phyloP scores from a whole-genome alignment of 1,140 invertebrate species.

The Tigriopus japonicus region DNA sequence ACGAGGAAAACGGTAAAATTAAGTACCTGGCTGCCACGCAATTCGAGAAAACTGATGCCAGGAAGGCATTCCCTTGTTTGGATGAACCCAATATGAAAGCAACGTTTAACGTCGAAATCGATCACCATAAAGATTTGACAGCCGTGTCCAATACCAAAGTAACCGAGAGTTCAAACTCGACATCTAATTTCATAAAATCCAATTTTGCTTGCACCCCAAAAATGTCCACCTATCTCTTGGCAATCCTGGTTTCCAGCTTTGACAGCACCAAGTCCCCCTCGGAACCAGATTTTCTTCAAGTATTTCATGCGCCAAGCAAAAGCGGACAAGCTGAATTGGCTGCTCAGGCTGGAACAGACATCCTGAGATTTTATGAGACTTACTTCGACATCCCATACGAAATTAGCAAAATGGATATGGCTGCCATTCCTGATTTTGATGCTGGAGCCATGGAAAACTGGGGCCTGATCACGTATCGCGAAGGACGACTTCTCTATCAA shows the following conservation, averaged over 20 bases:
- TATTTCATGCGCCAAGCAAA: constrained; percentile 50
- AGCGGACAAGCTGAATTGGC: constrained; percentile 56
- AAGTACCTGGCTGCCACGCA: constrained; percentile 29
- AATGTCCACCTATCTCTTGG: constrained; percentile 52
- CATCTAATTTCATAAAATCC: constrained; percentile 50
- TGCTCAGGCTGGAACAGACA: constrained; percentile 48
- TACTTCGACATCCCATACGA: constrained; percentile 72
- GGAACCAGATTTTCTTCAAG: constrained; percentile 34
- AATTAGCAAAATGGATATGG: constrained; percentile 74
- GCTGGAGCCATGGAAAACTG: constrained; percentile 93
- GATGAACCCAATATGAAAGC: constrained; percentile 89
- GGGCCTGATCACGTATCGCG: constrained; percentile 38
- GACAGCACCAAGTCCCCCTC: constrained; percentile 27
- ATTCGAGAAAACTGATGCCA: constrained; percentile 39
- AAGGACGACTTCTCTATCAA: constrained; percentile 59
- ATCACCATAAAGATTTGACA: constrained; percentile 40
- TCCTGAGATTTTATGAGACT: constrained; percentile 63
- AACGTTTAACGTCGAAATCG: constrained; percentile 53
- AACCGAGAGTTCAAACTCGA: constrained; percentile 22
- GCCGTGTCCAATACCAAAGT: constrained; percentile 59
- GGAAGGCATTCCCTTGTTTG: constrained; percentile 59
- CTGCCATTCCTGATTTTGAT: constrained; percentile 81
- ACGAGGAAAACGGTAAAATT: constrained; percentile 41
- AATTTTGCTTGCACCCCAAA: constrained; percentile 50
- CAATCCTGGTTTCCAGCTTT: constrained; percentile 82